phyloP scores from a whole-genome alignment of 2,113 vertebrate species.

The Cynoglossus semilaevis region DNA sequence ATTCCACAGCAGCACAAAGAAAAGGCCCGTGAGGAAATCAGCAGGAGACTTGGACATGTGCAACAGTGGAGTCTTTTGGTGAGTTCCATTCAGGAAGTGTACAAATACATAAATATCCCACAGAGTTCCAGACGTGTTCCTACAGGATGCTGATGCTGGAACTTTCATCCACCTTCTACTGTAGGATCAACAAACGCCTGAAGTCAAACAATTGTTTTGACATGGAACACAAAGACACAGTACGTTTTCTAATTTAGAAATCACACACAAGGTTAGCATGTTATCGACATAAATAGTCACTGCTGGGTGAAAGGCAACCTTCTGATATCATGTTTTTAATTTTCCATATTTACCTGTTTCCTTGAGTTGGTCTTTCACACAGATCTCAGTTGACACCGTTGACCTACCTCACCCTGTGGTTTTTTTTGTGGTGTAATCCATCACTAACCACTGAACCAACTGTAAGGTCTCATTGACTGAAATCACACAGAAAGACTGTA shows the following conservation, averaged over 20 bases:
- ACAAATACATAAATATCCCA: constrained; percentile 17
- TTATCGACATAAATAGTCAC: neutral
- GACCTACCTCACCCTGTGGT: constrained; percentile 9
- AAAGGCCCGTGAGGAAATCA: constrained; percentile 19
- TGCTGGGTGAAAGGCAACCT: neutral
- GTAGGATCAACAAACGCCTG: constrained; percentile 1
- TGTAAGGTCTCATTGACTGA: neutral
- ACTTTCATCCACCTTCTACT: constrained; percentile 5
- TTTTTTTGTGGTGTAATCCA: constrained; percentile 20
- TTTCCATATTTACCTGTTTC: neutral
- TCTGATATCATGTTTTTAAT: neutral
- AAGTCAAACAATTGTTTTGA: constrained; percentile 19
- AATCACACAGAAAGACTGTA: constrained; percentile 6
- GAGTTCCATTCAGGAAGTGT: constrained; percentile 18
- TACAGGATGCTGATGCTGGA: constrained; percentile 7
- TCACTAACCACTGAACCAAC: constrained; percentile 1
- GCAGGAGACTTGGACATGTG: neutral
- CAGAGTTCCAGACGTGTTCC: constrained; percentile 4
- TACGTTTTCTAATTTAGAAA: neutral
- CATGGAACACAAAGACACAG: neutral
- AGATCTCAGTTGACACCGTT: constrained; percentile 35
- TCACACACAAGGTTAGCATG: neutral
- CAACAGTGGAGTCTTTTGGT: too few species aligned
- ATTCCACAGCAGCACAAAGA: constrained; percentile 26
- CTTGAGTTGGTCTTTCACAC: neutral